Evolutionary conservation across 1,140 invertebrate species (phyloP).

Genomic region (Glossosoma conforme): DNA sequence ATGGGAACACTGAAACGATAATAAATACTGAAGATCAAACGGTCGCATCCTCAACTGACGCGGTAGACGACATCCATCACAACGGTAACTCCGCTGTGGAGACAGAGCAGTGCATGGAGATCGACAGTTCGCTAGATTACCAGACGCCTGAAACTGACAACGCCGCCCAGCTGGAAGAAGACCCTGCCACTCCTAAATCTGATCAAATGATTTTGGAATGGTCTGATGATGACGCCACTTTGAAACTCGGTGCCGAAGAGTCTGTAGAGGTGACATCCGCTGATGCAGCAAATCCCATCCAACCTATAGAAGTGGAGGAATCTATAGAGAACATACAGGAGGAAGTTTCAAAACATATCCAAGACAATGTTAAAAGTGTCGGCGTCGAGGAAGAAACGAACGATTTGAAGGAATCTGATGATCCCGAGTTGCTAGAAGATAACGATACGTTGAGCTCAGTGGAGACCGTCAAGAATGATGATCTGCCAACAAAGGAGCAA

Average conservation of each 20-base stretch:
- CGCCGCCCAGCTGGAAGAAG: background rate
- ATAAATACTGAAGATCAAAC: too few species aligned
- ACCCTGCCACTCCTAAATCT: background rate
- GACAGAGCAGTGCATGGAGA: conserved; percentile 7
- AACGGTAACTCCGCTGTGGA: too few species aligned
- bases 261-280: background rate
- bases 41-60: background rate
- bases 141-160: background rate
- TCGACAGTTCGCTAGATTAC: conserved; percentile 10
- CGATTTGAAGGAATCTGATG: background rate
- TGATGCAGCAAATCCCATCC: too few species aligned
- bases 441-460: background rate
- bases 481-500: conserved; percentile 2
- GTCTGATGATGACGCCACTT: conserved; percentile 45
- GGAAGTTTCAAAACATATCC: conserved; percentile 32
- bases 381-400: background rate
- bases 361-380: conserved; percentile 1
- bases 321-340: conserved; percentile 48
- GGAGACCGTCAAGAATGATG: background rate
- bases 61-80: background rate
- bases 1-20: too few species aligned
- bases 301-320: conserved; percentile 38
- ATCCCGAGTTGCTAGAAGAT: background rate
- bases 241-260: conserved; percentile 2
- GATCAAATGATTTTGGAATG: conserved; percentile 40